These are phyloP conservation scores for Crax fasciolata DNA, from an alignment of 2,797 vertebrate genomes.

Conservation along the genomic window DNA sequence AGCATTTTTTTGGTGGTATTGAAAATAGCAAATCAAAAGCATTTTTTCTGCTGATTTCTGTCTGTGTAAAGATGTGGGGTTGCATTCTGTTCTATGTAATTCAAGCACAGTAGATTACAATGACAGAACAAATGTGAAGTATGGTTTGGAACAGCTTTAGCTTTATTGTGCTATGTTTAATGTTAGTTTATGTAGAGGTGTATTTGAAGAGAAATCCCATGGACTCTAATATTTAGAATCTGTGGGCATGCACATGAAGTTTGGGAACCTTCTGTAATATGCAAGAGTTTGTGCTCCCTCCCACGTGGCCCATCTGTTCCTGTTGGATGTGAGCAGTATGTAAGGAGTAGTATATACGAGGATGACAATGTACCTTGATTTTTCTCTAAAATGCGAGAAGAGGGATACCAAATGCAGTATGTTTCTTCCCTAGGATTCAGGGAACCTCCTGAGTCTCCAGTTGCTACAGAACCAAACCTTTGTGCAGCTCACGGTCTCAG, in stretches of 20 bases:
- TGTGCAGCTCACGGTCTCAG: rapidly evolving
- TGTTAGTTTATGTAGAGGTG: background rate
- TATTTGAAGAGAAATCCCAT: constrained; percentile 23
- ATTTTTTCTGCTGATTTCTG: background rate
- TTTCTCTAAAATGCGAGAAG: background rate
- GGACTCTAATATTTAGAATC: constrained; percentile 38
- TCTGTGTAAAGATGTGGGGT: background rate
- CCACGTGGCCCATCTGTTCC: constrained; percentile 54
- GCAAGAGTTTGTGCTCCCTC: constrained; percentile 30
- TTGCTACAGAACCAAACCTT: rapidly evolving
- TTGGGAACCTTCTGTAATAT: constrained; percentile 64
- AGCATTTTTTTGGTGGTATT: background rate
- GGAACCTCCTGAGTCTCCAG: background rate
- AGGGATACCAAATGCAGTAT: background rate
- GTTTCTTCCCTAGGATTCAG: background rate
- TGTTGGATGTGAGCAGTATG: constrained; percentile 5
- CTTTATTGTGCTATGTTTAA: background rate
- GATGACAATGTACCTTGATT: background rate
- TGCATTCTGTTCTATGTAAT: background rate
- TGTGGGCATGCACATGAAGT: constrained; percentile 26
- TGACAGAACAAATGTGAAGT: background rate
- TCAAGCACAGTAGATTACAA: background rate
- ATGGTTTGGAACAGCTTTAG: rapidly evolving
- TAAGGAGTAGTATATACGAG: background rate
- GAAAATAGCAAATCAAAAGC: background rate